A percentile compares a stretch with the other conserved stretches of the same genome.
Evolutionary conservation across 2,888 invertebrate genomes (phyloP).

Genomic region (Brenthis ino): DNA sequence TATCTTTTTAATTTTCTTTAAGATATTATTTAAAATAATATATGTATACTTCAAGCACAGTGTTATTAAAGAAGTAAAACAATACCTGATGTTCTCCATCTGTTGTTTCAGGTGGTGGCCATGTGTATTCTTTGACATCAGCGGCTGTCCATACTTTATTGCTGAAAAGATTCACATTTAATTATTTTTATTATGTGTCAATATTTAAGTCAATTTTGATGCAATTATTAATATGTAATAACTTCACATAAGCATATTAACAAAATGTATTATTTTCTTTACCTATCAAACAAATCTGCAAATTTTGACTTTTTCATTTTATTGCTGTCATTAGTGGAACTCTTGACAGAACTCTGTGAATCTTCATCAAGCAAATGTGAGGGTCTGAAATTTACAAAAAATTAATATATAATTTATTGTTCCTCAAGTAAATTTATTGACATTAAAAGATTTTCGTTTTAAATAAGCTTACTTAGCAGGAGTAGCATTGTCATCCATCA

Average conservation of each 20-base stretch:
- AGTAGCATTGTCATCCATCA: conserved; percentile 86
- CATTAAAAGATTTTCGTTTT: neutral
- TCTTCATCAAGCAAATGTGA: conserved; percentile 85
- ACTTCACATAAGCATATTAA: too few relatives aligned
- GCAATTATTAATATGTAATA: too few relatives aligned
- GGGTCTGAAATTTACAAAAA: conserved; percentile 55
- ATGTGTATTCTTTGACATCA: conserved; percentile 96
- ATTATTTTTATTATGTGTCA: conserved; percentile 4
- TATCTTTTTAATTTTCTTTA: too few relatives aligned
- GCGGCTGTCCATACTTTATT: conserved; percentile 88
- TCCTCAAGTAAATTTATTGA: neutral
- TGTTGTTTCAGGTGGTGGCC: conserved; percentile 86
- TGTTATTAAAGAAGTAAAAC: conserved; percentile 1
- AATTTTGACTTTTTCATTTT: conserved; percentile 77
- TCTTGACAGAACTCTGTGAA: conserved; percentile 91
- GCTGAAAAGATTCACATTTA: conserved; percentile 52
- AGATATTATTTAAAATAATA: too few relatives aligned
- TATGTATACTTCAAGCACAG: neutral
- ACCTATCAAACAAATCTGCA: conserved; percentile 78
- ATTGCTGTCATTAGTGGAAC: conserved; percentile 86
- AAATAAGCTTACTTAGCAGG: conserved; percentile 68
- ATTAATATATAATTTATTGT: neutral
- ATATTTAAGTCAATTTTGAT: too few relatives aligned
- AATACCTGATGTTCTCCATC: conserved; percentile 65
- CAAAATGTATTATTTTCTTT: conserved; percentile 33